These are phyloP conservation scores for Choloepus didactylus DNA, from an alignment of 2,797 vertebrate species.

Conservation along the genomic window DNA sequence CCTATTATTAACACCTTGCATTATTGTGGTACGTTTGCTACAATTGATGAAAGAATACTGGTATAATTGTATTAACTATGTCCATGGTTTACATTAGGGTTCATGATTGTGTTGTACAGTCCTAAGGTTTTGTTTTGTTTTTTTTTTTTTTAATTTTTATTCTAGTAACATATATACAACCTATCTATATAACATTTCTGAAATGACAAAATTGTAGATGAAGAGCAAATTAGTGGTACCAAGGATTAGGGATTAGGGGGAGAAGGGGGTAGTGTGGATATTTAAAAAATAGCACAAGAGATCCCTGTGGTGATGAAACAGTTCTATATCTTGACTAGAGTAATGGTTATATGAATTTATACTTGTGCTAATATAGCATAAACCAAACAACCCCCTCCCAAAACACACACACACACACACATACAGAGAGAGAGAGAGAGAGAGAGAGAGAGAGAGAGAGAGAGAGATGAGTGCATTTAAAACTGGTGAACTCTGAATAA, in stretches of 20 bases:
- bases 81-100: too few relatives aligned
- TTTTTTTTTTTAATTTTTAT: too few relatives aligned
- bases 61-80: too few relatives aligned
- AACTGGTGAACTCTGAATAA: neutral
- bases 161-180: too few relatives aligned
- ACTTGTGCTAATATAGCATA: neutral
- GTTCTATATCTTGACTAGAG: neutral
- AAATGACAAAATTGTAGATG: conserved; percentile 45
- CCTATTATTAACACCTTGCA: too few relatives aligned
- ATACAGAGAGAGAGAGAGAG: too few relatives aligned
- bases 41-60: too few relatives aligned
- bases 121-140: too few relatives aligned
- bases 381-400: neutral
- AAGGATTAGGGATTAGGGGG: neutral
- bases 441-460: neutral
- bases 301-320: neutral
- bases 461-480: neutral
- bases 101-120: too few relatives aligned
- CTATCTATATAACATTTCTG: too few relatives aligned
- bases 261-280: neutral
- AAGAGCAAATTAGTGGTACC: neutral
- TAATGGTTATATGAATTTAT: neutral
- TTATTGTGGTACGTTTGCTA: too few relatives aligned
- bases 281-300: neutral
- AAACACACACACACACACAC: neutral